Percentiles rank a stretch among this genome's conserved stretches.
Evolutionary conservation across 2,888 invertebrate genomes (phyloP).

Genomic region (Nemoura dubitans): DNA sequence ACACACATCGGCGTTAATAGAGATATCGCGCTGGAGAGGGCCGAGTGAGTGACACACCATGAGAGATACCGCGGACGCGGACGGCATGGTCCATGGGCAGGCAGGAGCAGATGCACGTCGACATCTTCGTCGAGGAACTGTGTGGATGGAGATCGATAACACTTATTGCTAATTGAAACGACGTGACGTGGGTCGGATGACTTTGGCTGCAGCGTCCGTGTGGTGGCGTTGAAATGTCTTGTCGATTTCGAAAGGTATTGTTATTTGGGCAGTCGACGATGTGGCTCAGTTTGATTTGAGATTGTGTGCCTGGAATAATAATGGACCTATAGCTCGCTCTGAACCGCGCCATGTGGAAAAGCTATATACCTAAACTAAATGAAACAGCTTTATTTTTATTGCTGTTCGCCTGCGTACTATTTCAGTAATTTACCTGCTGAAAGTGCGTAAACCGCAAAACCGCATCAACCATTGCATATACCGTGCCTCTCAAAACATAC

Average conservation of each 20-base stretch:
- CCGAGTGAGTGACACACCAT: not conserved
- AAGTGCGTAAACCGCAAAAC: no score
- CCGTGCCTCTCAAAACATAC: no score
- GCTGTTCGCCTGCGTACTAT: no score
- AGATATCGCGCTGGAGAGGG: not conserved
- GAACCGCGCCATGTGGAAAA: no score
- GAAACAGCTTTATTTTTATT: no score
- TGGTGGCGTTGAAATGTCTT: not conserved
- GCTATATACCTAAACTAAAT: no score
- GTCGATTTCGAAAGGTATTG: not conserved
- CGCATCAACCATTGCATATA: no score
- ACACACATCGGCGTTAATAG: not conserved
- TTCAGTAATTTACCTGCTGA: no score
- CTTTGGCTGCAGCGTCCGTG: not conserved
- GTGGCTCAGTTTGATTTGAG: not conserved
- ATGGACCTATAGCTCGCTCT: not conserved
- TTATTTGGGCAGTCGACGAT: not conserved
- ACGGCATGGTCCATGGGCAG: no score
- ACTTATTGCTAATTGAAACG: not conserved
- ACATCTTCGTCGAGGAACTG: not conserved
- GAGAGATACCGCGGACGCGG: not conserved
- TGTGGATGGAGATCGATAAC: not conserved
- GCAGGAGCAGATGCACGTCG: not conserved
- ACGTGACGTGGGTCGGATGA: not conserved
- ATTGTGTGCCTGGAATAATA: not conserved